A percentile compares a stretch with the other conserved stretches of the same genome.
These are phyloP conservation scores for Sylvietta virens DNA, from an alignment of 2,113 vertebrate species.

Conservation along the genomic window DNA sequence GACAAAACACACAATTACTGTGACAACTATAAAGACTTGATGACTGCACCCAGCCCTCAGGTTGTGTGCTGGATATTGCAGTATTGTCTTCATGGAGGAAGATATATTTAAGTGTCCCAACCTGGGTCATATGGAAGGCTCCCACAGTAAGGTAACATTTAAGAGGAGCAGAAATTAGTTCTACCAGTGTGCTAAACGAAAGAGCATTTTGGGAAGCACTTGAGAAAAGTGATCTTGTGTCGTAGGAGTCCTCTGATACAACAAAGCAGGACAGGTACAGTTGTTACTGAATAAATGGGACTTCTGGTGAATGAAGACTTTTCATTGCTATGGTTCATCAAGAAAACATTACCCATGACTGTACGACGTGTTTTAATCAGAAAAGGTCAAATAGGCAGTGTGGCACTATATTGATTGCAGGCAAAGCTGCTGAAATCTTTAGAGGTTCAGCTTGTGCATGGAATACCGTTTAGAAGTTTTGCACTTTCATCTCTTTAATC, in stretches of 20 bases:
- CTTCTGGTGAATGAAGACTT: not conserved
- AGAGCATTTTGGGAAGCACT: not conserved
- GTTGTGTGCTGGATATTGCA: not conserved
- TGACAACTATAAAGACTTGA: not conserved
- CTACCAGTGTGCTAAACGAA: not conserved
- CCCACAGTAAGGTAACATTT: not conserved
- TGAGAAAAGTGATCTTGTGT: not conserved
- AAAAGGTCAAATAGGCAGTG: not conserved
- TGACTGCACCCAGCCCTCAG: not conserved
- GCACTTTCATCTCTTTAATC: not conserved
- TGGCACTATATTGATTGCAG: not conserved
- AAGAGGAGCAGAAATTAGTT: not conserved
- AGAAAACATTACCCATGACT: not conserved
- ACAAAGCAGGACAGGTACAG: not conserved
- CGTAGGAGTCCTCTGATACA: not conserved
- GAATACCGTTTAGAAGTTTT: not conserved
- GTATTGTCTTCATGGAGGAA: not conserved
- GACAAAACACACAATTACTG: not conserved
- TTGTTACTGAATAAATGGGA: not conserved
- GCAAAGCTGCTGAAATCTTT: not conserved
- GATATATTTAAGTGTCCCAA: not conserved
- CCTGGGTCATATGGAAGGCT: accelerated
- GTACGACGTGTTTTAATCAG: not conserved
- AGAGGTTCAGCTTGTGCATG: not conserved
- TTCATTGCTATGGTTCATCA: not conserved